Evolutionary conservation across 1,140 invertebrate species (phyloP).

Genomic region (Cephus cinctus): DNA sequence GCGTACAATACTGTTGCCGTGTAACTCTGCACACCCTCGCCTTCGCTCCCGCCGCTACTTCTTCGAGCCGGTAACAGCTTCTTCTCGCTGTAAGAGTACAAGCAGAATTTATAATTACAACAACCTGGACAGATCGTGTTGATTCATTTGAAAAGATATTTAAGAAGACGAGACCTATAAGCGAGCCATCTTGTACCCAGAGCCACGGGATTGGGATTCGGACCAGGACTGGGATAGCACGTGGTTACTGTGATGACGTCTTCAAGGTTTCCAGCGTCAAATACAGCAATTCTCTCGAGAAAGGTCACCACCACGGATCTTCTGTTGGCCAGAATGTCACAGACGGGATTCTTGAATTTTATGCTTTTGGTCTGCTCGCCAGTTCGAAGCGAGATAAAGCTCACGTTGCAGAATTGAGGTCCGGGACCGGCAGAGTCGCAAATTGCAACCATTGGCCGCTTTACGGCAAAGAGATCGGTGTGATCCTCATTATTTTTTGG

Average conservation of each 20-base stretch:
- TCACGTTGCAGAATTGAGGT: constrained; percentile 82
- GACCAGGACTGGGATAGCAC: constrained; percentile 85
- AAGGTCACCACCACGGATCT: constrained; percentile 84
- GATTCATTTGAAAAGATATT: background rate
- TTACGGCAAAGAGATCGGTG: constrained; percentile 68
- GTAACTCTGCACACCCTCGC: constrained; percentile 80
- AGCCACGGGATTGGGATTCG: constrained; percentile 85
- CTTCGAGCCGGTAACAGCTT: constrained; percentile 78
- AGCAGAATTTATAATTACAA: background rate
- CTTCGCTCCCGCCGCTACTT: constrained; percentile 83
- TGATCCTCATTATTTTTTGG: constrained; percentile 63
- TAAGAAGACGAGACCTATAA: constrained; percentile 51
- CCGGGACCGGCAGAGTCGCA: constrained; percentile 81
- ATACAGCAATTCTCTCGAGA: constrained; percentile 85
- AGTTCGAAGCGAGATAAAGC: constrained; percentile 85
- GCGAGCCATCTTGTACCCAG: constrained; percentile 80
- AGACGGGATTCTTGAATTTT: constrained; percentile 88
- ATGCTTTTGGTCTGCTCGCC: constrained; percentile 88
- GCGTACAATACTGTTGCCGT: constrained; percentile 94
- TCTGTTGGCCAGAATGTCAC: constrained; percentile 83
- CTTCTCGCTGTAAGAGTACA: constrained; percentile 66
- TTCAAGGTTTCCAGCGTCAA: constrained; percentile 85
- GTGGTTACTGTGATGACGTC: constrained; percentile 84
- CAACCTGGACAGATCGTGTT: constrained; percentile 36
- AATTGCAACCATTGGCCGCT: constrained; percentile 83